Percentiles rank a stretch among this genome's conserved stretches.
phyloP scores from a whole-genome alignment of 64 coral and sea anemone species.

The Pachyseris speciosa region DNA sequence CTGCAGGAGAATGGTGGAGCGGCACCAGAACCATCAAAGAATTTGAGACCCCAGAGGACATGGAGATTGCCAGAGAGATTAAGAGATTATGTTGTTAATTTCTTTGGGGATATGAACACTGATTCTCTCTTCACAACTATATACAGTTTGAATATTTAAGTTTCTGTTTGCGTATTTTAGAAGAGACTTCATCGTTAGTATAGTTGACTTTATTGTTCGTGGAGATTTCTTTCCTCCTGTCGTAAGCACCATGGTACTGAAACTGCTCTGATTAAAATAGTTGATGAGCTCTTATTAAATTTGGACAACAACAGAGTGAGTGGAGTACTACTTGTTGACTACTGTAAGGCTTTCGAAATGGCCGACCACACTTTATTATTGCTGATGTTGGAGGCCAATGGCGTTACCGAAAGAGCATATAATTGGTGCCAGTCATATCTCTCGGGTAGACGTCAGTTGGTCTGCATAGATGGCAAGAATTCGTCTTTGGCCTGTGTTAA shows the following conservation, averaged over 20 bases:
- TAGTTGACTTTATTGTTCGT: too few species aligned
- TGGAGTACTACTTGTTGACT: constrained; percentile 27
- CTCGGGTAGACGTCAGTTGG: constrained; percentile 4
- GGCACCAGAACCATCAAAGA: too few species aligned
- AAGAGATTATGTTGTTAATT: too few species aligned
- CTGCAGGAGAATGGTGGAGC: too few species aligned
- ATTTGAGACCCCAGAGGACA: background rate
- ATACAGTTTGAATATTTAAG: too few species aligned
- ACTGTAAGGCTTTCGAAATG: constrained; percentile 25
- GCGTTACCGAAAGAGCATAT: background rate
- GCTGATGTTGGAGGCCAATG: constrained; percentile 23
- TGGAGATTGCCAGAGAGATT: too few species aligned
- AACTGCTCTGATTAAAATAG: constrained; percentile 51
- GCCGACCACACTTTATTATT: constrained; percentile 39
- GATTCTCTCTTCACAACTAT: too few species aligned
- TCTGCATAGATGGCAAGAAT: constrained; percentile 21
- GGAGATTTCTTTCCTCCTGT: too few species aligned
- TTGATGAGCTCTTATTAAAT: constrained; percentile 45
- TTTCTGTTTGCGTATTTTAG: too few species aligned
- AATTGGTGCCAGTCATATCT: constrained; percentile 51
- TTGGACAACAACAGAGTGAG: constrained; percentile 48
- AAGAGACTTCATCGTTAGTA: too few species aligned
- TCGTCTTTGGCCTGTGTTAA: constrained; percentile 25
- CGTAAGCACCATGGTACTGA: constrained; percentile 46
- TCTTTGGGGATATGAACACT: too few species aligned